Conservation (phyloP, 2,797 vertebrate genomes). For the Eulemur albifrons region DNA sequence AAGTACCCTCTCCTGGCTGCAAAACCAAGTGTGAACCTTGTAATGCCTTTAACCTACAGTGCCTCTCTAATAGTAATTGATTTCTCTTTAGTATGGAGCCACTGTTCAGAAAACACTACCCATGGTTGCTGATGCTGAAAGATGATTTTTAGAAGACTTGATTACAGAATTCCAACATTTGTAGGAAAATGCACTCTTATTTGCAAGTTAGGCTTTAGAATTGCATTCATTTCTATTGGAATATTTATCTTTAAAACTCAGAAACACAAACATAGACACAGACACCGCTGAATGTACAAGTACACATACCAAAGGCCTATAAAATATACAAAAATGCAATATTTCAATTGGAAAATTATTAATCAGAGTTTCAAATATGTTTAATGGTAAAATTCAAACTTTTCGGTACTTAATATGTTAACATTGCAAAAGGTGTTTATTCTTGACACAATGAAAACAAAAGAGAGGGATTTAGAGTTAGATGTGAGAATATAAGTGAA, state of each 20-base stretch:
- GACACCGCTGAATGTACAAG: background rate
- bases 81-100: constrained; percentile 81
- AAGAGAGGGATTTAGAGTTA: constrained; percentile 68
- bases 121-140: constrained; percentile 45
- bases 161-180: background rate
- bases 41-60: constrained; percentile 82
- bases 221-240: constrained; percentile 37
- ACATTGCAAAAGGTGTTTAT: constrained; percentile 3
- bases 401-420: background rate
- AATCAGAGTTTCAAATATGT: background rate
- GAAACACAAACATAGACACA: background rate
- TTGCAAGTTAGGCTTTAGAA: constrained; percentile 28
- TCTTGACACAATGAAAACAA: constrained; percentile 56
- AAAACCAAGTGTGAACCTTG: constrained; percentile 80
- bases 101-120: constrained; percentile 55
- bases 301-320: background rate
- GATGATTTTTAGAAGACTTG: constrained; percentile 18
- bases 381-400: background rate
- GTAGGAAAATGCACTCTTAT: background rate
- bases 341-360: background rate
- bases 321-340: background rate
- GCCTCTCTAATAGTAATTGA: constrained; percentile 84
- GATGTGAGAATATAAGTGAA: constrained; percentile 48
- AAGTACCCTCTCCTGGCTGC: constrained; percentile 79
- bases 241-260: constrained; percentile 37